phyloP scores from a whole-genome alignment of 2,113 vertebrate species.

The Solea solea region DNA sequence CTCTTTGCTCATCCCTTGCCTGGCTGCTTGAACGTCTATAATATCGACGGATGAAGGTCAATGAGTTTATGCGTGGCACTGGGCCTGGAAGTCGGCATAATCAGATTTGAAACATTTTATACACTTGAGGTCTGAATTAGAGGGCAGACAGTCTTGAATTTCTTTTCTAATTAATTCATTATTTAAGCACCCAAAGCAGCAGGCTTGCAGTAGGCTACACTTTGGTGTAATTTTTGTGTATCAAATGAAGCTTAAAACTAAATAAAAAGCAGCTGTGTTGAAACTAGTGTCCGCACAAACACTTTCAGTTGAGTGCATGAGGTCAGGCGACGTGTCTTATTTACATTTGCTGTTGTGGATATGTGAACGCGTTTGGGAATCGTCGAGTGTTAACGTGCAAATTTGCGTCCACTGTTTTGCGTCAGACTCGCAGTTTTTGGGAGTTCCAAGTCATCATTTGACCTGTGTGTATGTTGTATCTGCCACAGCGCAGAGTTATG shows the following conservation, averaged over 20 bases:
- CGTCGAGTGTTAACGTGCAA: background rate
- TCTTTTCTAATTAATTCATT: constrained; percentile 4
- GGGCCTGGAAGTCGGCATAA: constrained; percentile 14
- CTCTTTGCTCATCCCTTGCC: constrained; percentile 51
- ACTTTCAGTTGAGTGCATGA: constrained; percentile 23
- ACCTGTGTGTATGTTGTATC: constrained; percentile 27
- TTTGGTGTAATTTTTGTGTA: constrained; percentile 37
- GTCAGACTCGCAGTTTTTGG: background rate
- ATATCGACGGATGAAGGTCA: constrained; percentile 56
- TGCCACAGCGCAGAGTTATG: constrained; percentile 16
- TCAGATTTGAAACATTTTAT: constrained; percentile 14
- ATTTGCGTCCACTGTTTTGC: background rate
- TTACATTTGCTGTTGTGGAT: constrained; percentile 27
- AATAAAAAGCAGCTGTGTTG: constrained; percentile 69
- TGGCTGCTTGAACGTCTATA: constrained; percentile 34
- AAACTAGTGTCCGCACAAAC: constrained; percentile 46
- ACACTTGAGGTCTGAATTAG: background rate
- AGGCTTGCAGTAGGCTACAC: constrained; percentile 18
- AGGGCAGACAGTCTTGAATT: background rate
- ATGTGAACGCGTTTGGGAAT: background rate
- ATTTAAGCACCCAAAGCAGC: background rate
- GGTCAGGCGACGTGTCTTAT: constrained; percentile 37
- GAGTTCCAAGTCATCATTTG: constrained; percentile 13
- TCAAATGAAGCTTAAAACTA: constrained; percentile 35
- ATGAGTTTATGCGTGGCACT: constrained; percentile 44